Evolutionary conservation across 2,797 vertebrate species (phyloP).

Genomic region (Antennarius maculatus): DNA sequence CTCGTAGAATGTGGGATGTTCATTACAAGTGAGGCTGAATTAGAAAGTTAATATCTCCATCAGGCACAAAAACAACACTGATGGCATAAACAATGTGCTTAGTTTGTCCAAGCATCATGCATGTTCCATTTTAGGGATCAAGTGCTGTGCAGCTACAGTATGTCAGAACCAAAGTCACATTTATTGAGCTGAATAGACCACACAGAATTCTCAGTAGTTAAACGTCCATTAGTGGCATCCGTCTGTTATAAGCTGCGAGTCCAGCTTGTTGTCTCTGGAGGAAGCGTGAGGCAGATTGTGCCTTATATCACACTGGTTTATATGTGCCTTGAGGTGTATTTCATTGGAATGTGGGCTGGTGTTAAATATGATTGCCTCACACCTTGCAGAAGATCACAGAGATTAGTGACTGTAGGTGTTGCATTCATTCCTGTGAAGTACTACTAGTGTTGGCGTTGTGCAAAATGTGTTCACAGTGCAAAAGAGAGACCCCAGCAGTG

Average conservation of each 20-base stretch:
- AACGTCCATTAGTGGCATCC: not conserved
- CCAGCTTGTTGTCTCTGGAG: slow-evolving; percentile 14
- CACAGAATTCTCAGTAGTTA: slow-evolving; percentile 5
- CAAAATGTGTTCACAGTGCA: slow-evolving; percentile 35
- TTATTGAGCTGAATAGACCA: not conserved
- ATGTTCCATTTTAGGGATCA: not conserved
- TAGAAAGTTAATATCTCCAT: slow-evolving; percentile 7
- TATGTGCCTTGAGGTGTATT: slow-evolving; percentile 25
- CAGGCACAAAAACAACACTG: not conserved
- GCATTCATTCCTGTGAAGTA: slow-evolving; percentile 59
- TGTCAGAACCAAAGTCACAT: slow-evolving; percentile 1
- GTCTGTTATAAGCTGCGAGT: slow-evolving; percentile 1
- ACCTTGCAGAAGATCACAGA: slow-evolving; percentile 52
- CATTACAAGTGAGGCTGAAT: not conserved
- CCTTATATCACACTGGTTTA: slow-evolving; percentile 1
- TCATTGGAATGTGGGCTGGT: slow-evolving; percentile 46
- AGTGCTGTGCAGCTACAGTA: not conserved
- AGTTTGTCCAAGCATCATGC: not conserved
- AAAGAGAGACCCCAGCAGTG: slow-evolving; percentile 18
- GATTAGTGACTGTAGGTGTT: slow-evolving; percentile 52
- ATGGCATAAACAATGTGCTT: not conserved
- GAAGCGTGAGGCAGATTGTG: slow-evolving; percentile 5
- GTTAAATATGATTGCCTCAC: slow-evolving; percentile 57
- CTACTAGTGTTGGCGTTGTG: slow-evolving; percentile 38
- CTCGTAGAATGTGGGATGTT: not conserved